Evolutionary conservation across 2,888 invertebrate species (phyloP), one percentile per base, ranked within the genome.

Genomic region (Cerastis leucographa): DNA sequence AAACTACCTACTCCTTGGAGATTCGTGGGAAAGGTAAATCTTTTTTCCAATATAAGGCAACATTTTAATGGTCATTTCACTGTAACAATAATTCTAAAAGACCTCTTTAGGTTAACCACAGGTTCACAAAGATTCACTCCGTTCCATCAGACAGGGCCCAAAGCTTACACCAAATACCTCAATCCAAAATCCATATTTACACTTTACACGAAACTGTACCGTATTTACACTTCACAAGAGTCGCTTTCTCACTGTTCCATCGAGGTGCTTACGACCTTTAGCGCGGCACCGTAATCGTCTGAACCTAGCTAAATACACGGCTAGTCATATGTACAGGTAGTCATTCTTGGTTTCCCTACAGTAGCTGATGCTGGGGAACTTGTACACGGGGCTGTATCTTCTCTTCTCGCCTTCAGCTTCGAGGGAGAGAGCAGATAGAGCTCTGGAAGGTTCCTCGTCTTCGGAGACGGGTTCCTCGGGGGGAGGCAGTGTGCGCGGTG

Each of bases 401-500:
- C 92, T 91, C 80, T 92, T 94, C 73, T 96, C 95, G 61, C 89
- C 91, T 81, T 96, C 95, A 54, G 95, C 93, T 86, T 96, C 96
- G 46, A 96, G 91, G 62, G 96, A 96, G 76, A 96, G 94, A 19
- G 96, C 96, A 7, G 96, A 96, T 71, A 96, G 90, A 1, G 96
- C 95, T 80, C 95, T 88, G 62, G 94, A 91, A 68, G 95, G 93
- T 59, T 95, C 96, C 35, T 95, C 96, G 44, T 95, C 95, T 8
- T 93, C 91, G 14, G 84, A 86, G 70, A 86, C 79, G 74, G 92
- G 89, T 74, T 95, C 90, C 80, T 94, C 89, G 69, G 95, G 94
- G 51, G 91, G 84, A 62, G 92, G 96, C 81, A 96, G 93, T 49
- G 97, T 97, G 74, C 97, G 96, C 35, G 97, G 97, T 75, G 98